Base-by-base conservation (phyloP, 2,113 vertebrate genomes). In the Hippoglossus stenolepis region DNA sequence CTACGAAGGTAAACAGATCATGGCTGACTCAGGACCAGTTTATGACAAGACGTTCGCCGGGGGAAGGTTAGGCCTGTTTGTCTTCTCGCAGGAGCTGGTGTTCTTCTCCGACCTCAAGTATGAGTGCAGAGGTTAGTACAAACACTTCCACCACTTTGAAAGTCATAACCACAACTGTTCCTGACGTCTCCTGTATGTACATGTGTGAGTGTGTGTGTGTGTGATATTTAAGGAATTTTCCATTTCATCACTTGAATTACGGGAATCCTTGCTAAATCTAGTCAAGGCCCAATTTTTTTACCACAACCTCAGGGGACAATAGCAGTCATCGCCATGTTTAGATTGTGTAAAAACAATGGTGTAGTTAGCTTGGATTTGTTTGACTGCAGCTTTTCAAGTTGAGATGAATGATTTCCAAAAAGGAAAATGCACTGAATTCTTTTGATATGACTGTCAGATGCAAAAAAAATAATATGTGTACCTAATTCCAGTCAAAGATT, bases 71-170 rank as follows among this genome's bases (percentile, higher is more conserved):
- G 98, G 98, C 49, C 94, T 99, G 78, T 99, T 99, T 84, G 98
- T 99, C 86, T 99, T 99, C 92, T 99, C 98, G 24, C 98, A 99
- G 93, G 98, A 99, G 78, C 95, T 99, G 94, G 96, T 99, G 74
- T 99, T 97, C 91, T 99, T 99, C 95, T 99, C 98, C 43, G 98
- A 99, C 82, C 97, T 99, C 91, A 99, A 97, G 85, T 99, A 99
- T 21, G 98, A 99, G 89, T 99, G 98, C 94, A 95, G 95, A 97
- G 98, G 98, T 99, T 84, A 96, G 97, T 94, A 71, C 51, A 75
- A 73, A 75, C 21, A 4, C 12, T 64, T 79, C 60, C 3, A 18
- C 15, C 20, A 12, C 47, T 65, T 51, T 57, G 13, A 3, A 53
- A 47, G 12, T 53, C 65, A 1, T 7, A 57, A 45, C 28, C 18